Base-by-base conservation (phyloP, 2,888 invertebrate genomes). In the Lepidochitona cinerea region DNA sequence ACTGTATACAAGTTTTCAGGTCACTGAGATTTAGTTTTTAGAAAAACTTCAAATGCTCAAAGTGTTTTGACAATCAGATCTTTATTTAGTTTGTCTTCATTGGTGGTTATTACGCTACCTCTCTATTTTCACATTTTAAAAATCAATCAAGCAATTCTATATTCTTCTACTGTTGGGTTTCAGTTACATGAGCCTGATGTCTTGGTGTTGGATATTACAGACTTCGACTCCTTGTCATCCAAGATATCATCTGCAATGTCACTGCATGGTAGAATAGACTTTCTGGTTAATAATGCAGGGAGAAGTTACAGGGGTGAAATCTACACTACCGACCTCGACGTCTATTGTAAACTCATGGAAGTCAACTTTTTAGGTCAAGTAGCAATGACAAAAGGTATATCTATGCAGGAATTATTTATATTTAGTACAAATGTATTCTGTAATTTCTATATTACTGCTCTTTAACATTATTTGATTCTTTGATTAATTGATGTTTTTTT, bases 311-410 rank as follows among this genome's bases (percentile, higher is more conserved):
- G 97, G 83, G 96, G 96, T 0, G 93, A 94, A 81, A 93, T 95
- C 68, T 83, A 94, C 29, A 92, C 94, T 65, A 96, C 98, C 0
- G 92, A 93, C 54, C 90, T 96, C 52, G 95, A 96, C 88, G 96
- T 98, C 12, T 95, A 97, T 90, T 92, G 94, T 75, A 94, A 94
- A 92, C 93, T 98, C 59, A 98, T 99, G 98, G 92, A 94, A 49
- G 94, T 97, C 7, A 99, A 99, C 92, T 99, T 96, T 91, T 97
- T 99, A 92, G 98, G 98, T 23, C 93, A 97, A 79, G 94, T 98
- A 71, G 95, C 95, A 41, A 91, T 99, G 35, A 96, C 97, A 0
- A 97, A 97, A 94, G 96, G 97, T 96, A 92, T 9, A 41, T 41
- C 18, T 49, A 36, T 41, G n/a, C 49, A 67, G 35, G 52, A 72